Evolutionary conservation across 1,140 invertebrate species (phyloP).

Genomic region (Triops cancriformis): DNA sequence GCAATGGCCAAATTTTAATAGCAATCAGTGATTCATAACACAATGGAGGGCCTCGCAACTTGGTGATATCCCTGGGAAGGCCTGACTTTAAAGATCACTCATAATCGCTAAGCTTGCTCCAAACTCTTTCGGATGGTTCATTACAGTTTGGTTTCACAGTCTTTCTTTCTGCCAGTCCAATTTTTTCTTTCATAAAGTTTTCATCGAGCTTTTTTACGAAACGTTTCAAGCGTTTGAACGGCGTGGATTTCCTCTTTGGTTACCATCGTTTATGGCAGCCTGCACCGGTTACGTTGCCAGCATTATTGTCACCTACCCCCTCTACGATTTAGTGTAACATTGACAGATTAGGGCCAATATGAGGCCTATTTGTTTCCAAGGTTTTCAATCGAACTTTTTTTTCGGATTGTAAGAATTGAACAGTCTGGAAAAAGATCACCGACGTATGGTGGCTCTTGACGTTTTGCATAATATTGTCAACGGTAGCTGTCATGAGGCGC

Average conservation of each 20-base stretch:
- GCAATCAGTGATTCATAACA: not conserved
- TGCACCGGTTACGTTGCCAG: not conserved
- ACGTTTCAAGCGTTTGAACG: not conserved
- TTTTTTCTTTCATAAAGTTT: too few species aligned
- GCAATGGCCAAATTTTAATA: not conserved
- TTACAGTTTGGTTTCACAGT: too few species aligned
- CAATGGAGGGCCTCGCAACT: not conserved
- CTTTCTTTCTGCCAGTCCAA: too few species aligned
- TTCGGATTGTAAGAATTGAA: not conserved
- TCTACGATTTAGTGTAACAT: not conserved
- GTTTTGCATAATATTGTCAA: constrained; percentile 1
- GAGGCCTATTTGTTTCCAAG: not conserved
- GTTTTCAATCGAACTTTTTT: not conserved
- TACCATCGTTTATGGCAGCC: not conserved
- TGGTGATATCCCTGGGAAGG: not conserved
- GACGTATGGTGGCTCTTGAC: not conserved
- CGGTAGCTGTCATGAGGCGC: not conserved
- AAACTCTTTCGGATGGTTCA: too few species aligned
- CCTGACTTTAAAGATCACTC: not conserved
- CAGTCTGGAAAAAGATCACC: not conserved
- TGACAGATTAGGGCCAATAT: not conserved
- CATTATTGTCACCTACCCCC: not conserved
- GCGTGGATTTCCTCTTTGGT: not conserved
- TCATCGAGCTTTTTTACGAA: too few species aligned
- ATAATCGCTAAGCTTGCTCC: too few species aligned